Evolutionary conservation across 2,888 invertebrate genomes (phyloP), one percentile per base, ranked within the genome.

Genomic region (Anorthoa munda): DNA sequence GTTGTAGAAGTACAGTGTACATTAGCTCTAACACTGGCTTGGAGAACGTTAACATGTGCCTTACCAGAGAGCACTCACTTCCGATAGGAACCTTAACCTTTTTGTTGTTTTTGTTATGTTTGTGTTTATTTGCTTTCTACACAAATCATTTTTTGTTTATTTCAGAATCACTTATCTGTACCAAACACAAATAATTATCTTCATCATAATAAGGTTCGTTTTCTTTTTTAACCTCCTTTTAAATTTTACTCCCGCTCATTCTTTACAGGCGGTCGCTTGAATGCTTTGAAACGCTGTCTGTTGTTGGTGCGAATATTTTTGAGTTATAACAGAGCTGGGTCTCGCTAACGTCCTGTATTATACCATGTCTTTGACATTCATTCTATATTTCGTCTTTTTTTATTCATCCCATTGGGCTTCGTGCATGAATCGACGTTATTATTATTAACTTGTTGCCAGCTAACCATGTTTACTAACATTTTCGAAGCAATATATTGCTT

Each of bases 81-180:
- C 80, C 68, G 17, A 68, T 85, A 86, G 78, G 77, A 77, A 81
- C 75, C 71, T 90, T 93, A 93, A 93, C 92, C 90, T 91, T 92
- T 93, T 85, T 90, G 90, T 92, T 94, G 92, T 92, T 92, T 92
- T 92, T 92, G 91, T 93, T 94, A 86, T 90, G 90, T 95, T 94
- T 95, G 95, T 95, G 93, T 95, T 95, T 96, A 96, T 97, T 97
- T 96, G 96, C 97, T 97, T 96, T 93, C 92, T 93, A 95, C 95
- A 95, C 95, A 92, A 93, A 93, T 93, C 94, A 94, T 93, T 95
- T 95, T 94, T 95, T 97, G 97, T 97, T 97, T 98, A 97, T 98
- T 98, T 97, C 98, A 98, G 98, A 98, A 97, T 97, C 98, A 98
- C 97, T 98, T 98, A 97, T 98, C 98, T 97, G 98, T 98, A 97